These are phyloP conservation scores for Ictalurus furcatus DNA, from an alignment of 2,113 vertebrate species.

Conservation along the genomic window DNA sequence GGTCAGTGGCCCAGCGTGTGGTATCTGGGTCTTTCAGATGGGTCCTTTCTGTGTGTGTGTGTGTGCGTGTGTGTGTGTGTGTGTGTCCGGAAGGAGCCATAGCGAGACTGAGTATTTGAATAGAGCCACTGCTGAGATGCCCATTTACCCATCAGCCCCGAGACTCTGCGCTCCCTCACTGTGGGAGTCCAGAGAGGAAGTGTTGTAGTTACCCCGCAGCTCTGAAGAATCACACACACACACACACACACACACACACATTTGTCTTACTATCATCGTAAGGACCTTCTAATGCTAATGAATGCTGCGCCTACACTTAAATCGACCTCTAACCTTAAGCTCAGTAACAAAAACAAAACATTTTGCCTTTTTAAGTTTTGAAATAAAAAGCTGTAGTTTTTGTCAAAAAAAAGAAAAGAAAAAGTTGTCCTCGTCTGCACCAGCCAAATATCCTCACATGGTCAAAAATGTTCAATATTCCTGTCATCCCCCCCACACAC, in stretches of 20 bases:
- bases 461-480: not conserved
- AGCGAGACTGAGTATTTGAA: constrained; percentile 18
- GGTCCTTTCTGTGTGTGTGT: not conserved
- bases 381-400: not conserved
- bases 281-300: not conserved
- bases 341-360: not conserved
- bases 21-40: constrained; percentile 31
- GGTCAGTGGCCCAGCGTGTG: constrained; percentile 38
- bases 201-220: not conserved
- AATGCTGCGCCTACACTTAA: not conserved
- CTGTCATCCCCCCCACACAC: not conserved
- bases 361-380: not conserved
- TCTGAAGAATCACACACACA: not conserved
- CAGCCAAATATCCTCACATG: not conserved
- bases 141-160: constrained; percentile 44
- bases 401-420: not conserved
- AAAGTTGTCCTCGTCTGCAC: not conserved
- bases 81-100: constrained; percentile 3
- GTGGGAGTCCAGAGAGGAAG: not conserved
- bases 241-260: not conserved
- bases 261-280: not conserved
- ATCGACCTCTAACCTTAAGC: not conserved
- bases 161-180: constrained; percentile 7
- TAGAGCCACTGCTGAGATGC: constrained; percentile 28
- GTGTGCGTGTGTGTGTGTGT: constrained; percentile 12